These are phyloP conservation scores for Pseudorectes ferrugineus DNA, from an alignment of 2,113 vertebrate species.

Conservation along the genomic window DNA sequence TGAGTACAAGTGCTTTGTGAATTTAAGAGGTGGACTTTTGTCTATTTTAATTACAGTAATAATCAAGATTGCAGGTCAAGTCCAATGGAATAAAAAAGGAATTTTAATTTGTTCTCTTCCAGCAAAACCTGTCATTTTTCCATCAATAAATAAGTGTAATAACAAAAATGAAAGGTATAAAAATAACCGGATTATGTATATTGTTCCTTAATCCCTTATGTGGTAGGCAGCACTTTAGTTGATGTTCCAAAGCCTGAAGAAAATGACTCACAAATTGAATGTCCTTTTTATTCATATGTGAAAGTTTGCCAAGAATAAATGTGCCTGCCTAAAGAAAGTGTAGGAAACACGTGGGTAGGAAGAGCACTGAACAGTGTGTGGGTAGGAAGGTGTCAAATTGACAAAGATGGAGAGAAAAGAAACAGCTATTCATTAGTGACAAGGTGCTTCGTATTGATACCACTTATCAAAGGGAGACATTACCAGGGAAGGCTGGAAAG, in stretches of 20 bases:
- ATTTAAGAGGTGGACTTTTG: background rate
- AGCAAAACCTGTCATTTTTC: background rate
- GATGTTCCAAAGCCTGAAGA: background rate
- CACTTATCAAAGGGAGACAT: constrained; percentile 11
- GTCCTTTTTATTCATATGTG: background rate
- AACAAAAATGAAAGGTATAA: background rate
- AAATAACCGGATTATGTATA: background rate
- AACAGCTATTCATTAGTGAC: background rate
- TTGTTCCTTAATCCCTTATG: background rate
- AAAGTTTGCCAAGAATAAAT: background rate
- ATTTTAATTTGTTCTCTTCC: background rate
- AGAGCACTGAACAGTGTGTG: background rate
- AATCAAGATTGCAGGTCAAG: background rate
- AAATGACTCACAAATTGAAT: background rate
- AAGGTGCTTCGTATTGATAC: constrained; percentile 40
- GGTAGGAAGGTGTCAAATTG: constrained; percentile 11
- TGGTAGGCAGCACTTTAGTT: background rate
- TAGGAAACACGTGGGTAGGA: constrained; percentile 23
- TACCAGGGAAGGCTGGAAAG: background rate
- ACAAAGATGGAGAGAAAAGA: background rate
- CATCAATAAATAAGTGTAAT: background rate
- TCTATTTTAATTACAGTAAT: background rate
- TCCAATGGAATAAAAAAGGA: background rate
- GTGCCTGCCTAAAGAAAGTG: background rate
- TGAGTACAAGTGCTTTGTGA: background rate